Conservation (phyloP, 2,797 vertebrate species). For the Agapornis canus region DNA sequence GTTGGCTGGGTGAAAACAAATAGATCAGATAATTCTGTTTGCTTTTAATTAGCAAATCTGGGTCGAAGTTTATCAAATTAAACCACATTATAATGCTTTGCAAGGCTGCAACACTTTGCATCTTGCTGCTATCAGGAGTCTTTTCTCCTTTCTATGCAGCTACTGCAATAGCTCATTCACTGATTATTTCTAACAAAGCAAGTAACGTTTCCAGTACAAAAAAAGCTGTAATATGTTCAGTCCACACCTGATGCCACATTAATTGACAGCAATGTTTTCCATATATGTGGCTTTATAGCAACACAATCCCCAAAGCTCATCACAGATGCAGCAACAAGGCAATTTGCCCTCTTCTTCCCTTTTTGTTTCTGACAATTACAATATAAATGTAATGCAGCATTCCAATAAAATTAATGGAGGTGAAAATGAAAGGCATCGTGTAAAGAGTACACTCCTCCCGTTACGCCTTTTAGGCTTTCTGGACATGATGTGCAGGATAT, state of each 20-base stretch:
- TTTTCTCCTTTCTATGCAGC: neutral
- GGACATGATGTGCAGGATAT: neutral
- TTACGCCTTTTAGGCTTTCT: neutral
- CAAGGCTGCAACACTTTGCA: neutral
- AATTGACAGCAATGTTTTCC: neutral
- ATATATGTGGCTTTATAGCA: neutral
- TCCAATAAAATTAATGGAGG: constrained; percentile 32
- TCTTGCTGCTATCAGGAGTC: neutral
- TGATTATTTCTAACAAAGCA: neutral
- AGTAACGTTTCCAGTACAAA: neutral
- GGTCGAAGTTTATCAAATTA: neutral
- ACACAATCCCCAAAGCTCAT: neutral
- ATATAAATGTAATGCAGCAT: neutral
- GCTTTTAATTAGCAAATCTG: neutral
- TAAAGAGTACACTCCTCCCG: neutral
- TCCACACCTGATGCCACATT: fast-evolving
- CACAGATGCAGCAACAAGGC: neutral
- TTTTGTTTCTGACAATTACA: neutral
- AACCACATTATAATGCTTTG: neutral
- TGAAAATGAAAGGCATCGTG: constrained; percentile 33
- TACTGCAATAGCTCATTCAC: neutral
- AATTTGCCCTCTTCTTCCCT: neutral
- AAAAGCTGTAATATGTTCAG: neutral
- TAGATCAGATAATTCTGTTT: neutral
- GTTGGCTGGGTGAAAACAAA: neutral